Conservation (phyloP, 2,888 invertebrate genomes). For the Arctia plantaginis region DNA sequence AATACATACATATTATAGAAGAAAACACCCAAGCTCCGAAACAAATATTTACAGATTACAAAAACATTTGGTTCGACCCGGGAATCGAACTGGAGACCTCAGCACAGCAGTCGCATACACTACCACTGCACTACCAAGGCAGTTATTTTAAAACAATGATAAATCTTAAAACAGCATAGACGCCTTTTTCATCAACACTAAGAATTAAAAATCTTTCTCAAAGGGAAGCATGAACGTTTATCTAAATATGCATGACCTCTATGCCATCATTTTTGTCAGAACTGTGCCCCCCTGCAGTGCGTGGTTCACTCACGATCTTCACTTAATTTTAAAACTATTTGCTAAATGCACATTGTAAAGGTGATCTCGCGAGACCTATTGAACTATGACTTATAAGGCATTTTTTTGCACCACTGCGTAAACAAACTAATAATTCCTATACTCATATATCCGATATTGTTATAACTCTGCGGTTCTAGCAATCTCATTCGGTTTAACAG, state of each 20-base stretch:
- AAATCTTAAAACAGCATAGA: not conserved
- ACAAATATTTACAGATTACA: too few relatives aligned
- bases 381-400: slow-evolving; percentile 76
- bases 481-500: not conserved
- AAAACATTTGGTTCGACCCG: too few relatives aligned
- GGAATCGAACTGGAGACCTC: too few relatives aligned
- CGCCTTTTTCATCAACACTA: slow-evolving; percentile 57
- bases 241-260: slow-evolving; percentile 71
- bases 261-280: slow-evolving; percentile 62
- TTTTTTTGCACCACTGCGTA: slow-evolving; percentile 74
- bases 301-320: slow-evolving; percentile 31
- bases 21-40: too few relatives aligned
- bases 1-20: too few relatives aligned
- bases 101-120: too few relatives aligned
- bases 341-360: slow-evolving; percentile 79
- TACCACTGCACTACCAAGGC: too few relatives aligned
- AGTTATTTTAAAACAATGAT: too few relatives aligned
- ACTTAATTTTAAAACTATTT: slow-evolving; percentile 74
- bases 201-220: slow-evolving; percentile 79
- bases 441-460: not conserved
- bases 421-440: slow-evolving; percentile 38
- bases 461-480: not conserved
- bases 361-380: slow-evolving; percentile 80
- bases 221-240: slow-evolving; percentile 70
- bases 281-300: slow-evolving; percentile 28